Evolutionary conservation across 2,888 invertebrate species (phyloP), one percentile per base, ranked within the genome.

Genomic region (Teinopalpus imperialis): DNA sequence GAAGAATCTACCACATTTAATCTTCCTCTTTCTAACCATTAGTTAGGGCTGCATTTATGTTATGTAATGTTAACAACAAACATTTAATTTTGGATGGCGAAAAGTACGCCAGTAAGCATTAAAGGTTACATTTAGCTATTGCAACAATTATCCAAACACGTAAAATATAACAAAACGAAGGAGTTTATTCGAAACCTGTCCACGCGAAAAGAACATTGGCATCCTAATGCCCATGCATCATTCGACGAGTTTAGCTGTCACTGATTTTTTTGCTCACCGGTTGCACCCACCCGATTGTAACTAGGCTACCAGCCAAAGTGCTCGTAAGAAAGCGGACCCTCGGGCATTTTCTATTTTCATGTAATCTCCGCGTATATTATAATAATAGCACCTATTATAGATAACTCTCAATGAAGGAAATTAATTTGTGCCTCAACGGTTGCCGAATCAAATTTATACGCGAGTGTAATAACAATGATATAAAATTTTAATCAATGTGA

Each of bases 281-380:
- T 65, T 65, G 67, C 71, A 63, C 71, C 74, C 72, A 74, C 57
- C 62, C 59, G 63, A 54, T 63, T 49, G 54, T 62, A 81, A 70
- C 71, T 75, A 61, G 77, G 74, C 68, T 76, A 57, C 51, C 52
- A 50, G 57, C 49, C 51, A 51, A n/a, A 57, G 54, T 57, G 54
- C 66, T 67, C 46, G 61, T 60, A 81, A 79, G 83, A 85, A 83
- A 85, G 82, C 72, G 73, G 71, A 75, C 82, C 80, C 79, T 78
- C 72, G 59, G 74, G 74, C 69, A 74, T 80, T 85, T 82, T 81
- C 82, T 80, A 81, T 83, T 82, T 83, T 79, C 73, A 60, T 78
- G 70, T 74, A 82, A 83, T 80, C 76, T 78, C 66, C 63, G 69
- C 69, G 67, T 68, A 71, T 75, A 80, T 80, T 76, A 76, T 81